Percentiles rank a stretch among this genome's conserved stretches.
These are phyloP conservation scores for Beaufortia kweichowensis DNA, from an alignment of 2,113 vertebrate genomes.

Conservation along the genomic window DNA sequence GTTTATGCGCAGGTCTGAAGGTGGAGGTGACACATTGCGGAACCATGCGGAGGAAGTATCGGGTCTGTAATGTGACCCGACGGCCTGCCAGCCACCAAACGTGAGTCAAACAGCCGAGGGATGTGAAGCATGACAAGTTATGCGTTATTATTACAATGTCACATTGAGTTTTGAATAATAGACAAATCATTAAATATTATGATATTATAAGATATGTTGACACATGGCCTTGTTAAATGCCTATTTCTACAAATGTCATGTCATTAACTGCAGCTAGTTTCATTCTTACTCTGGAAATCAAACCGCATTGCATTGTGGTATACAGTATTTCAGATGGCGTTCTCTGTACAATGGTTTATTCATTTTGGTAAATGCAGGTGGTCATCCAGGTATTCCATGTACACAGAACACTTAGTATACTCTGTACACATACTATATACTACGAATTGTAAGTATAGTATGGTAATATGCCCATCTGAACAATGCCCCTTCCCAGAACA, in stretches of 20 bases:
- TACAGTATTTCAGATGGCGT: too few species aligned
- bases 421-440: not conserved
- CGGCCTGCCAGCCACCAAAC: conserved; percentile 98
- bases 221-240: too few species aligned
- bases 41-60: conserved; percentile 98
- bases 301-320: too few species aligned
- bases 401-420: not conserved
- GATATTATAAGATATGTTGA: too few species aligned
- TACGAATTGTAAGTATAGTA: not conserved
- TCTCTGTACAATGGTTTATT: too few species aligned
- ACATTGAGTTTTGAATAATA: not conserved
- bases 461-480: not conserved
- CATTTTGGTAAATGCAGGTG: too few species aligned
- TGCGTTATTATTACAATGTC: not conserved
- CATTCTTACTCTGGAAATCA: too few species aligned
- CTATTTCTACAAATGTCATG: too few species aligned
- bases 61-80: conserved; percentile 96
- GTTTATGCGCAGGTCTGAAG: conserved; percentile 83
- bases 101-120: conserved; percentile 76
- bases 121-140: not conserved
- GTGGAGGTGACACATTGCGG: conserved; percentile 99
- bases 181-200: too few species aligned
- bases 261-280: too few species aligned
- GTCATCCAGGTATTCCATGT: too few species aligned
- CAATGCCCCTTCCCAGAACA: not conserved